Evolutionary conservation across 2,888 invertebrate species (phyloP).

Genomic region (Argyra leucocephala): DNA sequence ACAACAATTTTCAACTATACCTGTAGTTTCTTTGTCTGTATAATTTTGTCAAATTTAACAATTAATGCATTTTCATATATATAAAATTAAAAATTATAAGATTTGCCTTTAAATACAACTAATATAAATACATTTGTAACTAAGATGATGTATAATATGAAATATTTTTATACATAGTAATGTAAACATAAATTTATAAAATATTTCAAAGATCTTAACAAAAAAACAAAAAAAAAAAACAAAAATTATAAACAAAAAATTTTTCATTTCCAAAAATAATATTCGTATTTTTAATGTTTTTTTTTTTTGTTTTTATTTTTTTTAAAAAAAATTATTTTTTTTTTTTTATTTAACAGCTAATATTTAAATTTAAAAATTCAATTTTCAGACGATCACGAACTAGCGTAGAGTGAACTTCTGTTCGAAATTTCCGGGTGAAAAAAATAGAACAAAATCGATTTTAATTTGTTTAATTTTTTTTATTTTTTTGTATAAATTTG

Average conservation of each 20-base stretch:
- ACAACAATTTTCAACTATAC: no score
- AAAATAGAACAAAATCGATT: background rate
- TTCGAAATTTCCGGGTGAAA: background rate
- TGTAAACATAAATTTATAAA: no score
- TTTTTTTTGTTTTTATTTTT: background rate
- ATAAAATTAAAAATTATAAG: no score
- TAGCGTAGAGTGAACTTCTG: conserved; percentile 3
- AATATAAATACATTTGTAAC: no score
- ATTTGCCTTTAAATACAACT: no score
- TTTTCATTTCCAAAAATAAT: conserved; percentile 5
- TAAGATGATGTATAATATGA: no score
- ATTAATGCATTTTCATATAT: no score
- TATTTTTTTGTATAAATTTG: background rate
- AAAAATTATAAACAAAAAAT: background rate
- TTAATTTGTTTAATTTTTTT: background rate
- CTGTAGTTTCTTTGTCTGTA: no score
- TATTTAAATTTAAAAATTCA: background rate
- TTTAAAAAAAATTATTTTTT: background rate
- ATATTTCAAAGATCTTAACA: no score
- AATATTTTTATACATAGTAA: no score
- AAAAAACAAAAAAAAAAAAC: no score
- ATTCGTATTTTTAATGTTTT: background rate
- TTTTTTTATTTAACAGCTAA: background rate
- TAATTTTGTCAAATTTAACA: no score
- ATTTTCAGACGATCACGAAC: background rate